A percentile compares a stretch with the other conserved stretches of the same genome.
These are phyloP conservation scores for Brachionus calyciflorus DNA, from an alignment of 1,140 invertebrate genomes.

Conservation along the genomic window DNA sequence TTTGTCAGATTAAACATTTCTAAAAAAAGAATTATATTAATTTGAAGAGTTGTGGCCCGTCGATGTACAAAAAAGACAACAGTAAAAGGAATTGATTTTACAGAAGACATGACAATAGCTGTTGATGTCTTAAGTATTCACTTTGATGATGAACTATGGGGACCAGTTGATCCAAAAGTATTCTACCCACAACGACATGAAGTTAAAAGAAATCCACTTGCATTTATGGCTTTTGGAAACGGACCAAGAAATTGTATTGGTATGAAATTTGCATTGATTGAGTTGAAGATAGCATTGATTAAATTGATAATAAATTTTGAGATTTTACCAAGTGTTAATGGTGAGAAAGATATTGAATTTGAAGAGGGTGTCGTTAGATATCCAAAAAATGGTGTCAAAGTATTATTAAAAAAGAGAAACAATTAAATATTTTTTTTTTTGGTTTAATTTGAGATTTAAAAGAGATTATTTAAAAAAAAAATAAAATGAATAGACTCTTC, in stretches of 20 bases:
- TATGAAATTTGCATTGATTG: conserved; percentile 55
- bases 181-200: conserved; percentile 56
- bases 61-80: conserved; percentile 51
- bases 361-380: conserved; percentile 23
- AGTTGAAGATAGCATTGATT: conserved; percentile 53
- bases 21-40: conserved; percentile 35
- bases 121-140: conserved; percentile 58
- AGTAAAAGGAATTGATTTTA: conserved; percentile 53
- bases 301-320: conserved; percentile 7
- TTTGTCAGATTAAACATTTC: no score
- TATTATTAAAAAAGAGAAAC: conserved; percentile 39
- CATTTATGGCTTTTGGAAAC: conserved; percentile 57
- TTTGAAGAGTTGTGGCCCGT: conserved; percentile 53
- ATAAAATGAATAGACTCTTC: no score
- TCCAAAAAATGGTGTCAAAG: neutral
- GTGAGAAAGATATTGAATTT: conserved; percentile 47
- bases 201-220: conserved; percentile 50
- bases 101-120: conserved; percentile 54
- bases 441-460: no score
- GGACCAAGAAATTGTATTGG: conserved; percentile 60
- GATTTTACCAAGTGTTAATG: conserved; percentile 46
- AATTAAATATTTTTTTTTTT: no score
- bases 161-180: conserved; percentile 50
- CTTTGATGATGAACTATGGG: conserved; percentile 55
- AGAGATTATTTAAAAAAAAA: no score